Evolutionary conservation across 2,113 vertebrate species (phyloP).

Genomic region (Cololabis saira): DNA sequence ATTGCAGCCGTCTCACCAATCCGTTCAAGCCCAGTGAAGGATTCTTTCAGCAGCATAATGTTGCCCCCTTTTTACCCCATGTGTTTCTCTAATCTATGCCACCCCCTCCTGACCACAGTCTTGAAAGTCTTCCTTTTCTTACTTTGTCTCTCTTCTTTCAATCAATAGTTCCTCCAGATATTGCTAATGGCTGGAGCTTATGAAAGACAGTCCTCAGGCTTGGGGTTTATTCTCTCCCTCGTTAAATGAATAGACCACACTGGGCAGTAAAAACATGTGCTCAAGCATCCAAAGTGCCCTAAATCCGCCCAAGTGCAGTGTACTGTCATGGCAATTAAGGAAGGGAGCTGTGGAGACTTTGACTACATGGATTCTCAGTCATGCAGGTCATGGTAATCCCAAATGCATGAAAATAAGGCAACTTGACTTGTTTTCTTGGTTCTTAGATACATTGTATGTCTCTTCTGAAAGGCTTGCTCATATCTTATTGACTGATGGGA

Average conservation of each 20-base stretch:
- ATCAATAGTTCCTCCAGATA: conserved; percentile 71
- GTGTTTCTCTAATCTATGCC: conserved; percentile 56
- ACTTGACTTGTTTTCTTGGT: not conserved
- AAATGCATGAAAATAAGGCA: no score
- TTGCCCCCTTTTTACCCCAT: conserved; percentile 22
- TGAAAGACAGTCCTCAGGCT: conserved; percentile 71
- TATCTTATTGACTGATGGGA: no score
- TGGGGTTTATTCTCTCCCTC: conserved; percentile 44
- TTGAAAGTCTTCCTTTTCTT: conserved; percentile 18
- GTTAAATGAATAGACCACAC: conserved; percentile 42
- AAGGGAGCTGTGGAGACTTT: conserved; percentile 13
- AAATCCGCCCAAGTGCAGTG: conserved; percentile 39
- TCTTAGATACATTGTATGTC: no score
- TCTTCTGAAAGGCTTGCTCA: not conserved
- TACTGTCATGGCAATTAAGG: conserved; percentile 68
- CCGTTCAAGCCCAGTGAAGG: conserved; percentile 45
- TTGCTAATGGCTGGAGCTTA: conserved; percentile 67
- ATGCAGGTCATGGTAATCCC: no score
- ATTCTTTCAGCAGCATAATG: conserved; percentile 31
- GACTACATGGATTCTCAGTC: not conserved
- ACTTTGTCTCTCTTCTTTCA: conserved; percentile 36
- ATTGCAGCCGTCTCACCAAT: not conserved
- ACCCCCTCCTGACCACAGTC: conserved; percentile 65
- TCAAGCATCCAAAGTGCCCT: conserved; percentile 66
- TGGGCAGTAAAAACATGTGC: conserved; percentile 65